Conservation (phyloP, 2,113 vertebrate genomes). For the Lutjanus erythropterus region DNA sequence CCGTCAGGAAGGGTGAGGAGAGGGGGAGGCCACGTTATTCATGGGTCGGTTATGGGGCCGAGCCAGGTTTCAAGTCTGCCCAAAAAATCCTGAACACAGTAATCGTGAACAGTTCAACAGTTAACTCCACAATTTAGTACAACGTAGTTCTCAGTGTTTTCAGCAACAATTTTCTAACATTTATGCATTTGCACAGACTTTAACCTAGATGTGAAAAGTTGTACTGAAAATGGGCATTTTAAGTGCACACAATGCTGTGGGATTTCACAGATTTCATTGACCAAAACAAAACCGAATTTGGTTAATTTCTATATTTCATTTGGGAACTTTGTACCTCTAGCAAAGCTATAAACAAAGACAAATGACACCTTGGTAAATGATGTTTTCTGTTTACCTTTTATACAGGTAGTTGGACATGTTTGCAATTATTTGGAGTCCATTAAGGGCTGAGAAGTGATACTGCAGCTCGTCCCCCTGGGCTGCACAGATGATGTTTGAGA, state of each 20-base stretch:
- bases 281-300: not conserved
- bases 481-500: not conserved
- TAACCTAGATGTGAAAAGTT: not conserved
- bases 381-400: conserved; percentile 2
- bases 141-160: no score
- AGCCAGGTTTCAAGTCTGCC: no score
- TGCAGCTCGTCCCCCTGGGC: not conserved
- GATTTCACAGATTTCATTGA: not conserved
- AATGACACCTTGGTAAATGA: not conserved
- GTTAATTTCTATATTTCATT: not conserved
- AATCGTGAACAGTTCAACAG: no score
- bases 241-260: not conserved
- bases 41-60: no score
- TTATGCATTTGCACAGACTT: no score
- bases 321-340: not conserved
- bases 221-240: not conserved
- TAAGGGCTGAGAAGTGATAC: not conserved
- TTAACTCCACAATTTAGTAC: no score
- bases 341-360: conserved; percentile 11
- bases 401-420: conserved; percentile 13
- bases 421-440: not conserved
- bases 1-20: no score
- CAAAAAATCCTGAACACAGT: no score
- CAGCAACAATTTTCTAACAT: no score
- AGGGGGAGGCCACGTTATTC: no score